phyloP scores from a whole-genome alignment of 23 tunicate species.

The Clavelina lepadiformis region DNA sequence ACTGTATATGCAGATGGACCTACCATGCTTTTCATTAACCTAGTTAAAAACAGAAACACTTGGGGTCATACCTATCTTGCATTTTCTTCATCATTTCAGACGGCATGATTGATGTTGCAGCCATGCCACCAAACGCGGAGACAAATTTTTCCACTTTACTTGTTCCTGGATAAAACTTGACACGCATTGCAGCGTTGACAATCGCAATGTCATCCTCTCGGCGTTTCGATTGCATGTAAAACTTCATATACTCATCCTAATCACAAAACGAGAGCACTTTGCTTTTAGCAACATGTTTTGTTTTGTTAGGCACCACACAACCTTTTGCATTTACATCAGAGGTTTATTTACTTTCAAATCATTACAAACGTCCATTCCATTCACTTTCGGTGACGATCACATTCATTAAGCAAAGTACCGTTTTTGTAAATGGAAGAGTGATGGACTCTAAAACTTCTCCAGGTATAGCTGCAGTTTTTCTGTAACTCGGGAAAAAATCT shows the following conservation, averaged over 20 bases:
- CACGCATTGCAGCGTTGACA: slow-evolving; percentile 87
- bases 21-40: too few relatives aligned
- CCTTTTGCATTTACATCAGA: too few relatives aligned
- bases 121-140: slow-evolving; percentile 92
- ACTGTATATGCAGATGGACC: not conserved
- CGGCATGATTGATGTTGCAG: slow-evolving; percentile 68
- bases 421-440: slow-evolving; percentile 35
- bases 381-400: not conserved
- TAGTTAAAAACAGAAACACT: not conserved
- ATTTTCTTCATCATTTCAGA: slow-evolving; percentile 45
- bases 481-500: slow-evolving; percentile 83
- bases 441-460: slow-evolving; percentile 48
- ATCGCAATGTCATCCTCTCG: slow-evolving; percentile 96
- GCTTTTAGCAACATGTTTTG: not conserved
- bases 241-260: slow-evolving; percentile 71
- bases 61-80: slow-evolving; percentile 46
- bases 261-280: not conserved
- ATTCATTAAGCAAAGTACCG: not conserved
- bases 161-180: slow-evolving; percentile 55
- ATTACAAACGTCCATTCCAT: not conserved
- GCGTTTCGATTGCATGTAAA: slow-evolving; percentile 76
- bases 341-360: too few relatives aligned
- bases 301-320: not conserved
- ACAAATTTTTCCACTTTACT: slow-evolving; percentile 50
- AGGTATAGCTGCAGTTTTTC: slow-evolving; percentile 47